Conservation (phyloP, 2,888 invertebrate genomes). For the Drosophila fulvimacula region DNA sequence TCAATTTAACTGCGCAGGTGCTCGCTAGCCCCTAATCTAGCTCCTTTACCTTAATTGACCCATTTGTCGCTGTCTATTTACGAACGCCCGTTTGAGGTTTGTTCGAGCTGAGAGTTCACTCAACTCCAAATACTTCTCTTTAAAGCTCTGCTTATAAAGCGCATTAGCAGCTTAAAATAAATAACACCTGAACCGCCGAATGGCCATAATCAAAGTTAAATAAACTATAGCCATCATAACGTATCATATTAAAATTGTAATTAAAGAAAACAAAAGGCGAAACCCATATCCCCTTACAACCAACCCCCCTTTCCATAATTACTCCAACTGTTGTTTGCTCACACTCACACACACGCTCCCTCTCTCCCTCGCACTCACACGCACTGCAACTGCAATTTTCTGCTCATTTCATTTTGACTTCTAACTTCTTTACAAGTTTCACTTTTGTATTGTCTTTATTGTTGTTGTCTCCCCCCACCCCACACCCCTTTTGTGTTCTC, state of each 20-base stretch:
- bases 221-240: conserved; percentile 28
- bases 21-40: conserved; percentile 22
- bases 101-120: conserved; percentile 54
- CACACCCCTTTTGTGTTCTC: conserved; percentile 10
- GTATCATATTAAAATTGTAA: conserved; percentile 43
- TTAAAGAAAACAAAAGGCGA: conserved; percentile 37
- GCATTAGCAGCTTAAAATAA: conserved; percentile 31
- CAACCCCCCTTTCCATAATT: conserved; percentile 50
- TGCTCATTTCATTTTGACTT: conserved; percentile 43
- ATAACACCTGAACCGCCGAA: conserved; percentile 2
- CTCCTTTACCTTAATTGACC: conserved; percentile 53
- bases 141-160: conserved; percentile 6
- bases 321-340: conserved; percentile 25
- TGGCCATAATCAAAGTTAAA: conserved; percentile 38
- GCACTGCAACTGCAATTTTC: conserved; percentile 23
- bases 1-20: conserved; percentile 28
- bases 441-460: conserved; percentile 59
- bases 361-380: neutral
- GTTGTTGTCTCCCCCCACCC: neutral
- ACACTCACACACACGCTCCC: conserved; percentile 1
- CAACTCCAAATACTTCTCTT: conserved; percentile 12
- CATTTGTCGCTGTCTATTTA: conserved; percentile 63
- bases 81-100: conserved; percentile 68
- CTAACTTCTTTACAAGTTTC: conserved; percentile 60
- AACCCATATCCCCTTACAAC: neutral